Percentiles rank a stretch among this genome's conserved stretches.
Evolutionary conservation across 2,888 invertebrate genomes (phyloP).

Genomic region (Tachina grossa): DNA sequence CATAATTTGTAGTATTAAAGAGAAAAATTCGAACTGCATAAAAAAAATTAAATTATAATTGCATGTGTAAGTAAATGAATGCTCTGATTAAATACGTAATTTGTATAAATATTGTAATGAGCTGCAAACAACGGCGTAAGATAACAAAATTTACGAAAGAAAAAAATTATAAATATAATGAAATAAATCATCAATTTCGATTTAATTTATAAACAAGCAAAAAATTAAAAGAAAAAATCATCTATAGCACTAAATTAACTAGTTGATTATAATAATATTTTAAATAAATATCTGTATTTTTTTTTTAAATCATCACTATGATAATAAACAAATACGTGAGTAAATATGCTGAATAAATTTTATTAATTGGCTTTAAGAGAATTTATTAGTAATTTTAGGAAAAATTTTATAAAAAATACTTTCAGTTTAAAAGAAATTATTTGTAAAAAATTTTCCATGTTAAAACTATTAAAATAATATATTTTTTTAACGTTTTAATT

Average conservation of each 20-base stretch:
- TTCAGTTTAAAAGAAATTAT: no score
- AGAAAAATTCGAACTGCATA: not conserved
- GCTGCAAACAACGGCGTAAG: constrained; percentile 30
- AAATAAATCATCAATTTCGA: constrained; percentile 34
- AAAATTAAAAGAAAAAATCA: not conserved
- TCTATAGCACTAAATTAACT: constrained; percentile 25
- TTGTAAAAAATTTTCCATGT: no score
- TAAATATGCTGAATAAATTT: not conserved
- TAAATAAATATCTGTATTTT: not conserved
- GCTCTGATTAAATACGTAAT: constrained; percentile 51
- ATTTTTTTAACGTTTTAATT: no score
- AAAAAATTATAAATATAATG: constrained; percentile 25
- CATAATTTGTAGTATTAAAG: constrained; percentile 24
- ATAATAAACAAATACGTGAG: not conserved
- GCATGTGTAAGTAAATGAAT: constrained; percentile 9
- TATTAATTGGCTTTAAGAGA: not conserved
- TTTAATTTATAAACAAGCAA: not conserved
- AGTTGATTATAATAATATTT: constrained; percentile 29
- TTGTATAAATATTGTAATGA: constrained; percentile 54
- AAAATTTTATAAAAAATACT: not conserved
- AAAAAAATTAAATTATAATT: constrained; percentile 9
- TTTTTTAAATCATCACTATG: not conserved
- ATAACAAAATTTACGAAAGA: constrained; percentile 30
- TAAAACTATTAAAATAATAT: no score
- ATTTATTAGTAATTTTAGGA: not conserved